These are phyloP conservation scores for Pyrochroa serraticornis DNA, from an alignment of 2,888 invertebrate genomes.

Conservation along the genomic window DNA sequence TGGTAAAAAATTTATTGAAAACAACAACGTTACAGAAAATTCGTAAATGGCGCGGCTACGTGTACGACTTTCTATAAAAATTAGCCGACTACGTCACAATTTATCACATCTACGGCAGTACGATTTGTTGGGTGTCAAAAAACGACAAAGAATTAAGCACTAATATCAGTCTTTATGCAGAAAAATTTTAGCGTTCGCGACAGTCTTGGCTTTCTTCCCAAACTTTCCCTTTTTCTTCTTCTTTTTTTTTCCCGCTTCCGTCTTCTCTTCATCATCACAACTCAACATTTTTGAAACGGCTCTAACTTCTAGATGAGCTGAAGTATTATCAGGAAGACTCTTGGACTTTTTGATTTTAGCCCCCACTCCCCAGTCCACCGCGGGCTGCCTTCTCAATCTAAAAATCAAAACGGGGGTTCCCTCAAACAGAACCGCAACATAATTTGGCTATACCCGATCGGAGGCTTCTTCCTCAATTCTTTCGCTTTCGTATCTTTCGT, in stretches of 20 bases:
- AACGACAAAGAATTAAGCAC: slow-evolving; percentile 6
- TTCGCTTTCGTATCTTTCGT: background rate
- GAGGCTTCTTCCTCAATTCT: slow-evolving; percentile 30
- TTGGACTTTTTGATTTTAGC: slow-evolving; percentile 45
- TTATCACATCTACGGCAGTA: slow-evolving; percentile 44
- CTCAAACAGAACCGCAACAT: slow-evolving; percentile 10
- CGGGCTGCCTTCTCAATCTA: slow-evolving; percentile 44
- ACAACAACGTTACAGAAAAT: background rate
- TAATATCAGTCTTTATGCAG: slow-evolving; percentile 30
- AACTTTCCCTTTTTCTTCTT: slow-evolving; percentile 49
- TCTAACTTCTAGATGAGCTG: slow-evolving; percentile 22
- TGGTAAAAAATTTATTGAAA: slow-evolving; percentile 19
- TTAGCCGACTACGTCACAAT: slow-evolving; percentile 9
- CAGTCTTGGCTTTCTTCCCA: slow-evolving; percentile 48
- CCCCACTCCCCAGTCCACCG: slow-evolving; percentile 32
- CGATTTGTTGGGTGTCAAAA: slow-evolving; percentile 25
- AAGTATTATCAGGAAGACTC: slow-evolving; percentile 46
- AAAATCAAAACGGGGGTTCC: slow-evolving; percentile 21
- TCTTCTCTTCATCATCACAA: slow-evolving; percentile 32
- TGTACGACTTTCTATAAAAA: slow-evolving; percentile 4
- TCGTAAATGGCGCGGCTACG: slow-evolving; percentile 4
- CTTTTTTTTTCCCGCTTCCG: slow-evolving; percentile 43
- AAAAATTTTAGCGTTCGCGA: slow-evolving; percentile 40
- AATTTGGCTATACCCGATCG: slow-evolving; percentile 30
- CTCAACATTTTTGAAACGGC: slow-evolving; percentile 31